Base-by-base conservation (phyloP, 2,888 invertebrate genomes). In the Dicyrtoma fusca region DNA sequence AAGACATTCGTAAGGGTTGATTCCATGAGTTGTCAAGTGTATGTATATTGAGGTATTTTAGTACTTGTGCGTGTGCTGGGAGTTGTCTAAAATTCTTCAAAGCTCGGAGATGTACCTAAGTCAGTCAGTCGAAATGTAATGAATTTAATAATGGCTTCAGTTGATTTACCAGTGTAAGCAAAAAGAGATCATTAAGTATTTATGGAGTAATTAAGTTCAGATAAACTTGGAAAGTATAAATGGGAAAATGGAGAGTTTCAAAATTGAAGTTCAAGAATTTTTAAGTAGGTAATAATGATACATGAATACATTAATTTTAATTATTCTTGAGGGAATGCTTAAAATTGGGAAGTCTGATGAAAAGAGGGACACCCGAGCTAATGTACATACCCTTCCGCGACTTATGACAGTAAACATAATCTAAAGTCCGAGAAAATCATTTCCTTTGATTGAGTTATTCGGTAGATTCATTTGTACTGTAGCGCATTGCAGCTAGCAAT, bases 241-340 rank as follows among this genome's bases (percentile, higher is more conserved):
- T 59, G 68, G 42, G 68, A 68, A 57, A 68, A 68, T 59, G 55
- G 68, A 53, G 65, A 68, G 57, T 68, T 68, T 68, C 57, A 68
- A 68, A 68, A 68, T 68, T 68, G 57, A 68, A 68, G 34, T 68
- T 42, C 45, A 44, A 44, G 68, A 68, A 68, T 68, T 68, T 66
- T 68, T 23, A 23, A 68, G 57, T n/a, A 42, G 55, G 45, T 68
- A 68, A 55, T 68, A 55, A 68, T 57, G 55, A 57, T 57, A 68
- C 68, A 68, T 45, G 57, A 57, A 21, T 23, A 26, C 68, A 68
- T 68, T 59, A 68, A 68, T 68, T 45, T 68, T 68, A 68, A 68
- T 68, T 44, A 68, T 68, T 42, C 26, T 45, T 55, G 25, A n/a
- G 45, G 55, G 68, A 57, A 68, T 45, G 55, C 45, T 23, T 42